Percentiles rank a stretch among this genome's conserved stretches.
Evolutionary conservation across 2,888 invertebrate species (phyloP).

Genomic region (Caenorhabditis doughertyi): DNA sequence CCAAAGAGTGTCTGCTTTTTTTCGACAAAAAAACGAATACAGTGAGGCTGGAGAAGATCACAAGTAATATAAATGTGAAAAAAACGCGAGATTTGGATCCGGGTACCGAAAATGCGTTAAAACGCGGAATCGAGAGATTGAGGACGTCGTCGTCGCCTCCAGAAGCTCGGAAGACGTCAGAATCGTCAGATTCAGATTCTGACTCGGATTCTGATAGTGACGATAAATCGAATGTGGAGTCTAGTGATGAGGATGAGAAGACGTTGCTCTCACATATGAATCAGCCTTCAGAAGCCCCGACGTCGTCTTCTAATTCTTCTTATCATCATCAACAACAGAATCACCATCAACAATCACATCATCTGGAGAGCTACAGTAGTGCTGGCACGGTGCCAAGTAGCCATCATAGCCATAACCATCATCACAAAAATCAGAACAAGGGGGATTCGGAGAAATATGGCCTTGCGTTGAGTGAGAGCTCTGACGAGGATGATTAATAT

Average conservation of each 20-base stretch:
- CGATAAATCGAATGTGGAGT: slow-evolving; percentile 36
- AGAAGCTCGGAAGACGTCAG: slow-evolving; percentile 2
- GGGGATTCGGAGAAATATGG: slow-evolving; percentile 59
- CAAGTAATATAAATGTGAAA: slow-evolving; percentile 77
- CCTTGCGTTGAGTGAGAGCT: slow-evolving; percentile 70
- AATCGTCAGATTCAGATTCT: slow-evolving; percentile 57
- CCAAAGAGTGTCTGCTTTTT: slow-evolving; percentile 80
- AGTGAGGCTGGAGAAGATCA: slow-evolving; percentile 77
- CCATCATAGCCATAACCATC: no score
- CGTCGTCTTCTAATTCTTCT: slow-evolving; percentile 3
- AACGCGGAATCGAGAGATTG: slow-evolving; percentile 66
- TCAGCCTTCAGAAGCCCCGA: background rate
- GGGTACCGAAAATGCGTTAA: slow-evolving; percentile 63
- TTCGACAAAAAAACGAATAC: slow-evolving; percentile 75
- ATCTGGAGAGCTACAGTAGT: no score
- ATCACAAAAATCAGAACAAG: no score
- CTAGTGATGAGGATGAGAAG: slow-evolving; percentile 40
- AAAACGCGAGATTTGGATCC: slow-evolving; percentile 76
- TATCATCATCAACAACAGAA: no score
- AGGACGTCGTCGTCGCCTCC: slow-evolving; percentile 46
- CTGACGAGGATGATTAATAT: slow-evolving; percentile 67
- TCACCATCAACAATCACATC: no score
- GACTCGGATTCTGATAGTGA: slow-evolving; percentile 43
- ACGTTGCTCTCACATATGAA: slow-evolving; percentile 38
- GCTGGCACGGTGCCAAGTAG: no score